Evolutionary conservation across 53 echinoderm and acorn worm species (phyloP), one percentile per base, ranked within the genome.

Genomic region (Actinopyga echinites): DNA sequence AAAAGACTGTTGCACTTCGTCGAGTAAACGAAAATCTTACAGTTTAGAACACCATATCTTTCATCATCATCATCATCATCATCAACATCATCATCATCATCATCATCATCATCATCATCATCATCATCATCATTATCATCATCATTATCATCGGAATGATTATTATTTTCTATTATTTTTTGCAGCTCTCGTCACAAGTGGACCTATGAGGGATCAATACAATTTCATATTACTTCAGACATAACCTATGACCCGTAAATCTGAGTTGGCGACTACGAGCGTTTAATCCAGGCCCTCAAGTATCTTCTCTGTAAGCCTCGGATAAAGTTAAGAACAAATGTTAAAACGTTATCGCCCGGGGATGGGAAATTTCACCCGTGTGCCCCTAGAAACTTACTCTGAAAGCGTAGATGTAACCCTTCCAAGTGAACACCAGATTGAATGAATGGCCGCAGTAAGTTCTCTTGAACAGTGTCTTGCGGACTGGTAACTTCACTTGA

Each of bases 391-490:
- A 29, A 79, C 78, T 53, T 86, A 93, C 93, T 86, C 89, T 93
- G 77, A 93, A 91, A 26, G 85, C 85, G 53, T 93, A 93, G 24
- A 91, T 86, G 13, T 86, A 83, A 52, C 93, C 93, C 23, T 86
- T 85, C 42, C 91, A 86, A 5, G 93, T 83, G 9, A 86, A 83
- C 25, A 86, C 86, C 23, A 91, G 80, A 45, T 86, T 83, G 49
- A 90, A 93, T 5, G 86, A 88, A 22, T 78, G 33, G 4, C 74
- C 77, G 49, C 92, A 90, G 59, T 90, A 86, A 29, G 95, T 87
- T 35, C 79, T 79, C 68, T 44, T 65, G 45, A 55, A 75, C 35
- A 32, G 11, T 37, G 75, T 44, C 35, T 40, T 68, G 34, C 31
- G 68, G 38, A 35, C 13, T 12, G 68, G 68, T 68, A 68, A 37